These are phyloP conservation scores for Nipponacmea schrenckii DNA, from an alignment of 2,888 invertebrate genomes.

Conservation along the genomic window DNA sequence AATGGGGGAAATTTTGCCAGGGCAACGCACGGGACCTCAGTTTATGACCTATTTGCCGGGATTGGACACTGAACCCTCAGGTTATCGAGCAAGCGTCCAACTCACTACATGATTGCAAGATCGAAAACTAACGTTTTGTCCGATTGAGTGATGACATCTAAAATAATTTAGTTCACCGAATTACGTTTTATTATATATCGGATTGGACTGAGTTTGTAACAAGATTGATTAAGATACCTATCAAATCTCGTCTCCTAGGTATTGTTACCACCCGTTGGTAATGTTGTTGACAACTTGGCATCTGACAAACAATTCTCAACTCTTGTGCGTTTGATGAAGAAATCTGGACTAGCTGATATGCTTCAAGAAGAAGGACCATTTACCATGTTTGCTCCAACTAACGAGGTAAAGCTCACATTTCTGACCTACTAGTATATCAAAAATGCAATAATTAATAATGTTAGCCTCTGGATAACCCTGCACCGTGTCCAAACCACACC, in stretches of 20 bases:
- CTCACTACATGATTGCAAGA: background rate
- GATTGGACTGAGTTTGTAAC: background rate
- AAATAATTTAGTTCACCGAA: no score
- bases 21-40: no score
- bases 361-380: conserved; percentile 69
- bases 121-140: background rate
- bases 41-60: no score
- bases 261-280: conserved; percentile 69
- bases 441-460: background rate
- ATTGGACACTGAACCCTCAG: no score
- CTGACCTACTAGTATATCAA: no score
- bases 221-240: background rate
- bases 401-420: conserved; percentile 59
- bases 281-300: conserved; percentile 70
- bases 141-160: no score
- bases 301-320: conserved; percentile 47
- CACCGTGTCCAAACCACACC: background rate
- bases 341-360: conserved; percentile 71
- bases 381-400: conserved; percentile 74
- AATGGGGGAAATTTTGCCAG: no score
- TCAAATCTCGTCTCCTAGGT: conserved; percentile 43
- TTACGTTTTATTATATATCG: no score
- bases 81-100: no score
- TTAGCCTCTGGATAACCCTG: no score
- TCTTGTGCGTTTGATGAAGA: conserved; percentile 61